Evolutionary conservation across 2,888 invertebrate genomes (phyloP).

Genomic region (Lasius platythorax): DNA sequence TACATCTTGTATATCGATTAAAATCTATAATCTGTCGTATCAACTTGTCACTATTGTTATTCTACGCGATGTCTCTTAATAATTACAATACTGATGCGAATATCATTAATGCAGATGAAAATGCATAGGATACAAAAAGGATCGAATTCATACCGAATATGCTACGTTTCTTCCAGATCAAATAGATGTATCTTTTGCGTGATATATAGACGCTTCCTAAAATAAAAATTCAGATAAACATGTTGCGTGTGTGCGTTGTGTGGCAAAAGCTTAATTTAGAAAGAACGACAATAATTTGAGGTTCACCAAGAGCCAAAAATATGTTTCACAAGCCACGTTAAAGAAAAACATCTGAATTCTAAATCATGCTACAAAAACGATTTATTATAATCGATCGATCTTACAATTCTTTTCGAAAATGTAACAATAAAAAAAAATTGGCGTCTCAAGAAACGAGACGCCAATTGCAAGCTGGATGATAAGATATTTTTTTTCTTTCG

Average conservation of each 20-base stretch:
- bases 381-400: not conserved
- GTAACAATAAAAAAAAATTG: not conserved
- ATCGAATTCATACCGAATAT: not conserved
- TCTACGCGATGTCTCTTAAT: not conserved
- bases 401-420: not conserved
- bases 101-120: not conserved
- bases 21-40: too few species aligned
- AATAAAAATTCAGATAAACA: slow-evolving; percentile 5
- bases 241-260: slow-evolving; percentile 17
- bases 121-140: not conserved
- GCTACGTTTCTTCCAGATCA: slow-evolving; percentile 9
- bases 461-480: too few species aligned
- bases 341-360: not conserved
- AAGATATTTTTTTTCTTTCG: not conserved
- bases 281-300: slow-evolving; percentile 41
- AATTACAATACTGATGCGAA: not conserved
- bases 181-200: slow-evolving; percentile 30
- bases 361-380: not conserved
- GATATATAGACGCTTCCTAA: slow-evolving; percentile 29
- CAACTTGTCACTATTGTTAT: too few species aligned
- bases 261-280: slow-evolving; percentile 18
- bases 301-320: slow-evolving; percentile 16
- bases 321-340: not conserved
- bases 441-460: not conserved
- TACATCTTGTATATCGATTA: too few species aligned